A percentile compares a stretch with the other conserved stretches of the same genome.
phyloP scores from a whole-genome alignment of 2,113 vertebrate species.

The Balaenoptera acutorostrata region DNA sequence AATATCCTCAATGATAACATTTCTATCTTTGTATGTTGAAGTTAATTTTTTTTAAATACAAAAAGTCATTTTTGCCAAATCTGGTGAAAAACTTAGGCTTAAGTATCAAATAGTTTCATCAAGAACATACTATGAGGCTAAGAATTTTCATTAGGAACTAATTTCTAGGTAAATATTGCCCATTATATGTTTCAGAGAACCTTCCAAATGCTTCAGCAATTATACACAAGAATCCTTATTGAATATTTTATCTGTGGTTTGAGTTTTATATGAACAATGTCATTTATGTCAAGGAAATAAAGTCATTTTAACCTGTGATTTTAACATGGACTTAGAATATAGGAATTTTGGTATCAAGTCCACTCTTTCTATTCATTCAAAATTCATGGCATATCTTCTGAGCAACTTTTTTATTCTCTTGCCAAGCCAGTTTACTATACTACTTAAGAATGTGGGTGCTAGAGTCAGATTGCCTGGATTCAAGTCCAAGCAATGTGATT shows the following conservation, averaged over 20 bases:
- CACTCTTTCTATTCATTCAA: not conserved
- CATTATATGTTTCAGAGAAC: not conserved
- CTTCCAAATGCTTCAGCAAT: not conserved
- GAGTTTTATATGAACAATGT: not conserved
- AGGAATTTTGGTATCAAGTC: not conserved
- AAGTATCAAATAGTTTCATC: not conserved
- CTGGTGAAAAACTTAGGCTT: not conserved
- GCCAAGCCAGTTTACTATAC: not conserved
- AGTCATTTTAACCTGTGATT: not conserved
- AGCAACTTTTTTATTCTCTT: not conserved
- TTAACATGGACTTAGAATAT: not conserved
- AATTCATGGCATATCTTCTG: not conserved
- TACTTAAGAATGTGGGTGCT: not conserved
- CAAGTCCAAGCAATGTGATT: not conserved
- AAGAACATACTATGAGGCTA: not conserved
- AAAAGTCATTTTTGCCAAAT: not conserved
- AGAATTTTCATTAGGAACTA: not conserved
- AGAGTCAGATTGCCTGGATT: not conserved
- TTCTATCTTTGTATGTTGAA: not conserved
- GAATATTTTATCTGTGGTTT: not conserved
- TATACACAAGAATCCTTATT: not conserved
- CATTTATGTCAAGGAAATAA: not conserved
- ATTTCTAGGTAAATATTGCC: slow-evolving; percentile 14
- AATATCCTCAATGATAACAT: not conserved
- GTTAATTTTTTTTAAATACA: not conserved